These are phyloP conservation scores for Anguilla anguilla DNA, from an alignment of 2,797 vertebrate genomes.

Conservation along the genomic window DNA sequence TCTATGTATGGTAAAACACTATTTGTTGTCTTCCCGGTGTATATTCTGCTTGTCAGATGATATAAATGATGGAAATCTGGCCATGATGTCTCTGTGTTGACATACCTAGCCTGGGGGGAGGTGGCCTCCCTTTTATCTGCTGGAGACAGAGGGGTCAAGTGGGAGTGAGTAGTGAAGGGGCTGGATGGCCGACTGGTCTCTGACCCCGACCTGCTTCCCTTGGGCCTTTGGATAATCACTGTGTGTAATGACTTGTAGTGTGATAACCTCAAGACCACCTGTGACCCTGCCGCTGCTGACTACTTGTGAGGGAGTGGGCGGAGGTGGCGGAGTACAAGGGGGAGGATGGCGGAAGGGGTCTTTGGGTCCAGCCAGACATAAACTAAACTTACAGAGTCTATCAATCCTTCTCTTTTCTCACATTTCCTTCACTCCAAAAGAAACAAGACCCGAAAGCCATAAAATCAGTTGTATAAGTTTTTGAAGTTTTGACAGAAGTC, in stretches of 20 bases:
- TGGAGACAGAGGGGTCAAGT: slow-evolving; percentile 33
- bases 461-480: not conserved
- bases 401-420: slow-evolving; percentile 1
- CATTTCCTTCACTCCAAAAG: not conserved
- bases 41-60: slow-evolving; percentile 32
- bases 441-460: not conserved
- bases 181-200: not conserved
- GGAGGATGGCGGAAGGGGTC: not conserved
- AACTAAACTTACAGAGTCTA: not conserved
- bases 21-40: slow-evolving; percentile 28
- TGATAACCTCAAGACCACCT: not conserved
- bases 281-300: not conserved
- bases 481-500: not conserved
- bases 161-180: slow-evolving; percentile 2
- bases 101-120: slow-evolving; percentile 13
- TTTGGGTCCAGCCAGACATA: not conserved
- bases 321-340: not conserved
- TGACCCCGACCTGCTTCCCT: slow-evolving; percentile 25
- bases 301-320: not conserved
- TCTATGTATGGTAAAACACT: slow-evolving; percentile 14
- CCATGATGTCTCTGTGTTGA: slow-evolving; percentile 17
- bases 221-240: slow-evolving; percentile 24
- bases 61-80: not conserved
- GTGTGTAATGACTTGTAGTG: slow-evolving; percentile 29
- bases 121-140: slow-evolving; percentile 22